Evolutionary conservation across 2,888 invertebrate genomes (phyloP).

Genomic region (Tinea trinotella): DNA sequence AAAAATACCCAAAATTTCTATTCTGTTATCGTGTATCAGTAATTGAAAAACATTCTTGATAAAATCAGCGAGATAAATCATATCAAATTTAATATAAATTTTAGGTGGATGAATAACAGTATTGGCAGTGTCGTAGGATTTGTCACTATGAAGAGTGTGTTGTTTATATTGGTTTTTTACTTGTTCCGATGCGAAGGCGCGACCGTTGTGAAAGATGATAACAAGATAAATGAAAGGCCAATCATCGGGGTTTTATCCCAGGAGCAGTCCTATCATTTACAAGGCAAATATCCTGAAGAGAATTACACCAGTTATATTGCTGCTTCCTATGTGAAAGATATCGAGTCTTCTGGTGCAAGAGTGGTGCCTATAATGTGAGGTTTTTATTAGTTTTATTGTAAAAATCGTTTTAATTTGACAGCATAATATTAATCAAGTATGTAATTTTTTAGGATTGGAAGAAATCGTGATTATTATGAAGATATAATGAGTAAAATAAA

Average conservation of each 20-base stretch:
- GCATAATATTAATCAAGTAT: no score
- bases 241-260: conserved; percentile 81
- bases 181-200: conserved; percentile 44
- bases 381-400: no score
- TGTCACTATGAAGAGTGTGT: conserved; percentile 38
- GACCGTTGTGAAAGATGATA: conserved; percentile 27
- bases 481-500: conserved; percentile 77
- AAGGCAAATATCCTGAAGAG: conserved; percentile 61
- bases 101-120: conserved; percentile 38
- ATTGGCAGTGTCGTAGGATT: conserved; percentile 33
- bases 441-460: conserved; percentile 73
- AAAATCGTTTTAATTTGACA: no score
- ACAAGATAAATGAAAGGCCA: conserved; percentile 58
- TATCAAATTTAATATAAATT: background rate
- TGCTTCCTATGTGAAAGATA: conserved; percentile 89
- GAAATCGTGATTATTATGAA: conserved; percentile 74
- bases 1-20: background rate
- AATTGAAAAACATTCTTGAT: background rate
- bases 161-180: conserved; percentile 36
- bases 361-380: conserved; percentile 88
- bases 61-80: background rate
- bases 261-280: conserved; percentile 72
- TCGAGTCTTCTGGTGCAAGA: conserved; percentile 90
- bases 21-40: background rate
- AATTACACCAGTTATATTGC: conserved; percentile 82